A percentile compares a stretch with the other conserved stretches of the same genome.
phyloP scores from a whole-genome alignment of 2,888 invertebrate species.

The Neoitamus cyanurus region DNA sequence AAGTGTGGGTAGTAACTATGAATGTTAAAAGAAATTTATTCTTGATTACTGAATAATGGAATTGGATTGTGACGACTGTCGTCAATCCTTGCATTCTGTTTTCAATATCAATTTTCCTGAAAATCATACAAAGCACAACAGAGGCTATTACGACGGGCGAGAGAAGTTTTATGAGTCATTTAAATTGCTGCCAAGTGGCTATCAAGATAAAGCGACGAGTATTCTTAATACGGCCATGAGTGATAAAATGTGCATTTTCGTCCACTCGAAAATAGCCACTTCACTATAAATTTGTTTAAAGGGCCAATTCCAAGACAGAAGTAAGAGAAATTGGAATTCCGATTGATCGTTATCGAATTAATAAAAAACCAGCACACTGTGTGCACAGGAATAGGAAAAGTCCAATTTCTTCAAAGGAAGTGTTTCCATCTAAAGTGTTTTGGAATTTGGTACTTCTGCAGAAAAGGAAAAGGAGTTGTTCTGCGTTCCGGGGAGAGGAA shows the following conservation, averaged over 20 bases:
- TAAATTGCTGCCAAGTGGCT: background rate
- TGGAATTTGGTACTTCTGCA: slow-evolving; percentile 8
- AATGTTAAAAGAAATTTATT: too few relatives aligned
- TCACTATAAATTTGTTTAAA: background rate
- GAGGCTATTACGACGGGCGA: background rate
- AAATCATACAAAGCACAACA: background rate
- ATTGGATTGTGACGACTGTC: background rate
- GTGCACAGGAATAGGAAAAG: background rate
- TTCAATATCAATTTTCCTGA: background rate
- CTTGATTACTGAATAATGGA: background rate
- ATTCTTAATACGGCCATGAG: background rate
- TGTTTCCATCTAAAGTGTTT: slow-evolving; percentile 9
- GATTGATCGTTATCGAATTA: slow-evolving; percentile 45
- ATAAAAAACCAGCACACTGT: slow-evolving; percentile 26
- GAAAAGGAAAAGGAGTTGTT: background rate
- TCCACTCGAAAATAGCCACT: background rate
- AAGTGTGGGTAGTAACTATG: too few relatives aligned
- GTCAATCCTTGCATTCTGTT: background rate
- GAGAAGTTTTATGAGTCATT: background rate
- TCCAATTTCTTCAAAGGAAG: slow-evolving; percentile 2
- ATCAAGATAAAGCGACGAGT: background rate
- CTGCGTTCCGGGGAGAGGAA: background rate
- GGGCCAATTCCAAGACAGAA: background rate
- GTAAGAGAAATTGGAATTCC: slow-evolving; percentile 31
- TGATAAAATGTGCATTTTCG: background rate